Evolutionary conservation across 2,113 vertebrate species (phyloP), one percentile per base, ranked within the genome.

Genomic region (Athene cunicularia): DNA sequence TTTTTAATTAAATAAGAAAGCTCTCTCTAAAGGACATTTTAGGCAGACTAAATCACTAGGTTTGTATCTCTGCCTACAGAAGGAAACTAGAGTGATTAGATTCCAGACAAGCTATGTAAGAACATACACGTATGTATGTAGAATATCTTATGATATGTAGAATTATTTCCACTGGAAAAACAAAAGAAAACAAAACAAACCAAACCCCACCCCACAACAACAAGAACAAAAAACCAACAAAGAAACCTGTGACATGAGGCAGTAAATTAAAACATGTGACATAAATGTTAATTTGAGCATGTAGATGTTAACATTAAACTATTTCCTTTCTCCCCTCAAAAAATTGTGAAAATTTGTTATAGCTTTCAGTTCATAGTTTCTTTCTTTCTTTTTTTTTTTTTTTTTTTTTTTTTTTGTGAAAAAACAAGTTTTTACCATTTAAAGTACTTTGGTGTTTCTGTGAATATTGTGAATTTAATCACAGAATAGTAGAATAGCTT

Each of bases 161-260:
- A 5, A 63, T 55, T 49, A n/a, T 73, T 72, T 58, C 16, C 8
- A 43, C 6, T 39, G 22, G 11, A 33, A 43, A 58, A 47, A 37
- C 37, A 35, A 5, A 7, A 15, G 45, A 45, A 28, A 7, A n/a
- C 2, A 4, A 53, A 84, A 55, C 37, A 37, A 37, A 8, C 14
- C 14, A 30, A 59, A 12, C 14, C 7, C 17, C 22, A 13, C 2
- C 20, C 9, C 5, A 4, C 11, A 45, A 45, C 5, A 9, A 43
- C 13, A 43, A 43, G 6, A 9, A 53, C 37, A 37, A 45, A 76
- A 39, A 28, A 2, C 0, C 0, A 10, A 10, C 13, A 41, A 62
- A 28, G 5, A 22, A 49, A 35, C 9, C 21, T 39, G 15, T 70
- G 28, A 68, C 8, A n/a, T n/a, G n/a, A n/a, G n/a, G n/a, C n/a